Base-by-base conservation (phyloP, 2,888 invertebrate genomes). In the Agrilus cyanescens region DNA sequence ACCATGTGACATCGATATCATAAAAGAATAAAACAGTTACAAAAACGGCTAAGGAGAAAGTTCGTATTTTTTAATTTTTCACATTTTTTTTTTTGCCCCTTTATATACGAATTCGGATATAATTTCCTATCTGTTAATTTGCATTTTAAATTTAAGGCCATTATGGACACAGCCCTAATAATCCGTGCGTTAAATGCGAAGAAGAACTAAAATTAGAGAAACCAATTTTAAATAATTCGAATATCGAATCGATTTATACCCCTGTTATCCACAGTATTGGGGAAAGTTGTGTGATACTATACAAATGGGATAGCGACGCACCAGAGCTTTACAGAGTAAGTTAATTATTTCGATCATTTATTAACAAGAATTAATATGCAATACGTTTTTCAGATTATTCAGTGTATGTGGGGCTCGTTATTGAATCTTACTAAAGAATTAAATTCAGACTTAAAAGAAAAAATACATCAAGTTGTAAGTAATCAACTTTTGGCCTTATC, bases 221-320 rank as follows among this genome's bases (percentile, higher is more conserved):
- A 44, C 54, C 57, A 8, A 35, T 61, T 13, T 44, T 62, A 18
- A 53, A 50, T 37, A 31, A 35, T 18, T 37, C 42, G 8, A 62
- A 62, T 50, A 56, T 62, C 43, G 31, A 45, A 12, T 44, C 41
- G 8, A 50, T 51, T 46, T 51, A 53, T 32, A 48, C 49, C 35
- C 41, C 53, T 12, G 40, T 59, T 7, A 51, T 61, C 16, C 52
- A 56, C 46, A 53, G 59, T 3, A 48, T 58, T 12, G 44, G 45
- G 16, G 55, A 60, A 41, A 54, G 57, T 45, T 58, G 56, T 43
- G 38, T 48, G 13, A 37, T 53, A 14, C 43, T 59, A 7, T 49
- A 51, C 12, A 50, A 54, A 14, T 50, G 50, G 13, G 47, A 53
- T 37, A 39, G 50, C 14, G 46, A 48, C 32, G 10, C 30, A n/a